Evolutionary conservation across 2,797 vertebrate genomes (phyloP), one percentile per base, ranked within the genome.

Genomic region (Gallinago solitaria): DNA sequence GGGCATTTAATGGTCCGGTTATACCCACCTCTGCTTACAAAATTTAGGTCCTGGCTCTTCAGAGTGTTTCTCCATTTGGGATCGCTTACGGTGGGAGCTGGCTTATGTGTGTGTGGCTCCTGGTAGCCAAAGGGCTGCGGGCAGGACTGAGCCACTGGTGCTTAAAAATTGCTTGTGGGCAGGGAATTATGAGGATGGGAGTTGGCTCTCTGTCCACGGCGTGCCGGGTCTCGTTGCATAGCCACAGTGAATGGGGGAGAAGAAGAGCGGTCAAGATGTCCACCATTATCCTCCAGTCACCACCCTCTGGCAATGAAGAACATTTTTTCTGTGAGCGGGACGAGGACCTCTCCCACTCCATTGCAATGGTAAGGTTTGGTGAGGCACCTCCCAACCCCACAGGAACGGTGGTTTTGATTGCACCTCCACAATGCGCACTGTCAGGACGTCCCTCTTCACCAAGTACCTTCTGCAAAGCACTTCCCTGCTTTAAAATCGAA

Each of bases 51-150:
- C n/a, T 74, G 47, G 30, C 56, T 89, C 13, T 90, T 61, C 45
- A 28, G 63, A 61, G 9, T 2, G 1, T 83, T 75, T 54, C 30
- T 53, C 12, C 1, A 0, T 63, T 84, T 73, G 68, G 51, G 28
- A 30, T 39, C 0, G 0, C 71, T 69, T 48, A 17, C 0, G 0
- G 50, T 33, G 41, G 25, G 20, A 78, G 61, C 23, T 2, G 5
- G 25, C 0, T 1, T 28, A 57, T 0, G 2, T 12, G 12, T 45
- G 63, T 35, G 43, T 18, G 16, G 61, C 32, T 79, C 23, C 19
- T 35, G 53, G 57, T 9, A 87, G 43, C n/a, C 6, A 6, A 25
- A 21, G 56, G 39, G 25, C 56, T 3, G 9, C 1, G 6, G 61
- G 67, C 60, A 86, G 28, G 67, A 50, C n/a, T 0, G 8, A 76